Conservation (phyloP, 2,113 vertebrate genomes). For the Eonycteris spelaea region DNA sequence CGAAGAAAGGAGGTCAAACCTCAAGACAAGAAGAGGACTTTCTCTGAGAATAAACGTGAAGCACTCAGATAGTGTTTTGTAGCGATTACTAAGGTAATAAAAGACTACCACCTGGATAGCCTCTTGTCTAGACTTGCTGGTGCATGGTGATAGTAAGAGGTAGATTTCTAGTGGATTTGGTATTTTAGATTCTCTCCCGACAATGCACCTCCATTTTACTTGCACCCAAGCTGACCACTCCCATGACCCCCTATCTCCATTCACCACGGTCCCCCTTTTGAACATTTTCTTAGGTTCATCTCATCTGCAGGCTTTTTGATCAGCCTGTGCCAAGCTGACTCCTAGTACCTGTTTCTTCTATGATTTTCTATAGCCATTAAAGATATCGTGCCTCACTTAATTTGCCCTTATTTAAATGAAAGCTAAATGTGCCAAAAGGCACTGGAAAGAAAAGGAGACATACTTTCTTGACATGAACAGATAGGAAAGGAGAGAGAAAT, state of each 20-base stretch:
- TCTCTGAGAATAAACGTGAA: neutral
- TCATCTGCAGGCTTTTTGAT: neutral
- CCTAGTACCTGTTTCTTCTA: neutral
- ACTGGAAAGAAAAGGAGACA: neutral
- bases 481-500: neutral
- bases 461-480: neutral
- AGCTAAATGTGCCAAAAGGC: neutral
- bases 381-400: neutral
- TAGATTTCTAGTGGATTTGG: neutral
- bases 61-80: neutral
- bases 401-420: neutral
- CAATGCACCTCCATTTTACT: neutral
- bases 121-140: neutral
- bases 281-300: neutral
- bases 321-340: neutral
- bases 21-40: neutral
- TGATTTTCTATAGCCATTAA: neutral
- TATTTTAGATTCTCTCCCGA: neutral
- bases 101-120: too few species aligned
- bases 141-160: neutral
- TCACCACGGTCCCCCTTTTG: neutral
- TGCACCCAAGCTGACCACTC: rapidly evolving
- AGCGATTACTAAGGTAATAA: neutral
- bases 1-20: neutral
- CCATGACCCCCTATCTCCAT: neutral